A percentile compares a stretch with the other conserved stretches of the same genome.
Evolutionary conservation across 2,888 invertebrate genomes (phyloP).

Genomic region (Microchrysa polita): DNA sequence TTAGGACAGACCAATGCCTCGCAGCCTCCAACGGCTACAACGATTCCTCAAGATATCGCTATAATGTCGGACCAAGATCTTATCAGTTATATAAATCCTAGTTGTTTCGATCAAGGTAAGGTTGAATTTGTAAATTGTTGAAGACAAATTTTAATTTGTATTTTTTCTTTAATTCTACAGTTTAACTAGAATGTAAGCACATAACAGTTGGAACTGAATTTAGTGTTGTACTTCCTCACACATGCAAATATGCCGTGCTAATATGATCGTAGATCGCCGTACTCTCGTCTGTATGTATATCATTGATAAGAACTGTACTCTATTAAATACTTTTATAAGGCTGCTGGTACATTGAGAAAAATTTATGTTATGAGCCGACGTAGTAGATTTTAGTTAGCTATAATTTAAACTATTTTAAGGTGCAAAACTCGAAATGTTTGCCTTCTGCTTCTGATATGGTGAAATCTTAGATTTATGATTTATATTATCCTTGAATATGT

Average conservation of each 20-base stretch:
- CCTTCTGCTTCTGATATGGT: too few relatives aligned
- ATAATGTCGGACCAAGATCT: conserved; percentile 89
- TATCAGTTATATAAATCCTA: conserved; percentile 88
- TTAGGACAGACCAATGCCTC: conserved; percentile 55
- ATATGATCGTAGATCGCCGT: conserved; percentile 3
- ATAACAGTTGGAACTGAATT: too few relatives aligned
- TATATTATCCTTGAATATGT: too few relatives aligned
- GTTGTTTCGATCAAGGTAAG: conserved; percentile 86
- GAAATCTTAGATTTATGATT: too few relatives aligned
- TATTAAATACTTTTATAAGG: conserved; percentile 12
- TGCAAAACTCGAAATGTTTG: too few relatives aligned
- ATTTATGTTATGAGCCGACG: neutral
- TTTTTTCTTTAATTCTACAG: neutral
- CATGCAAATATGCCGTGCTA: neutral
- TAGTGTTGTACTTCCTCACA: too few relatives aligned
- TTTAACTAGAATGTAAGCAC: neutral
- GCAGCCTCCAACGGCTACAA: conserved; percentile 56
- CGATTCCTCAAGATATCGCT: conserved; percentile 78
- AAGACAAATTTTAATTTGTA: neutral
- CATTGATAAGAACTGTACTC: neutral
- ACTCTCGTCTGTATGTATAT: too few relatives aligned
- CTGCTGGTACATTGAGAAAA: conserved; percentile 9
- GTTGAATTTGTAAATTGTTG: conserved; percentile 52
- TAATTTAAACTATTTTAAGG: neutral
- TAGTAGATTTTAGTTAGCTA: conserved; percentile 8